These are phyloP conservation scores for Heteromormyrus szaboi DNA, from an alignment of 2,797 vertebrate species.

Conservation along the genomic window DNA sequence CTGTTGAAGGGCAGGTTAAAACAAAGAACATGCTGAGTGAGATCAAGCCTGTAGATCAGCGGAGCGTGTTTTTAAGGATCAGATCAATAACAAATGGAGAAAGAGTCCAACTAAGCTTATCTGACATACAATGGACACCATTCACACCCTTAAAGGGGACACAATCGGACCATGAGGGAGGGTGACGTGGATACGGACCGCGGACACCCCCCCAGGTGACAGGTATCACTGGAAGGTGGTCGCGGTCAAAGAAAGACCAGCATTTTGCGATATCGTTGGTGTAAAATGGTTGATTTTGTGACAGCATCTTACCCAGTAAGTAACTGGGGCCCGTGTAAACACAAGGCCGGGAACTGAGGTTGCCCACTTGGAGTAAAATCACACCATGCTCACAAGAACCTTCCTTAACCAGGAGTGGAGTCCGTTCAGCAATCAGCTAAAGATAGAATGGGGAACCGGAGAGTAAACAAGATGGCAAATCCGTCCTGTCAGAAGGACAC, in stretches of 20 bases:
- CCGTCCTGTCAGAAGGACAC: not conserved
- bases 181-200: not conserved
- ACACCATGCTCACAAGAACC: not conserved
- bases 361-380: not conserved
- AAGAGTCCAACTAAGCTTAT: not conserved
- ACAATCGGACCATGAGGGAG: not conserved
- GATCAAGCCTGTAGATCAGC: not conserved
- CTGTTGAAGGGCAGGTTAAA: not conserved
- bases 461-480: not conserved
- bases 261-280: not conserved
- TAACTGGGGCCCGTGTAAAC: not conserved
- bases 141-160: not conserved
- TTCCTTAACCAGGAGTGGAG: conserved; percentile 8
- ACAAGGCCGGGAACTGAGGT: not conserved
- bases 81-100: not conserved
- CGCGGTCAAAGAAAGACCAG: not conserved
- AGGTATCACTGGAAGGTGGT: not conserved
- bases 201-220: not conserved
- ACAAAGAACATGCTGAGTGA: not conserved
- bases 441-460: not conserved
- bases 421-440: conserved; percentile 20
- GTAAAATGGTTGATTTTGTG: not conserved
- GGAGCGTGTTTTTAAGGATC: not conserved
- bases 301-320: not conserved
- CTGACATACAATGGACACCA: not conserved